phyloP scores from a whole-genome alignment of 2,888 invertebrate genomes.

The Cataglyphis rosenhaueri region DNA sequence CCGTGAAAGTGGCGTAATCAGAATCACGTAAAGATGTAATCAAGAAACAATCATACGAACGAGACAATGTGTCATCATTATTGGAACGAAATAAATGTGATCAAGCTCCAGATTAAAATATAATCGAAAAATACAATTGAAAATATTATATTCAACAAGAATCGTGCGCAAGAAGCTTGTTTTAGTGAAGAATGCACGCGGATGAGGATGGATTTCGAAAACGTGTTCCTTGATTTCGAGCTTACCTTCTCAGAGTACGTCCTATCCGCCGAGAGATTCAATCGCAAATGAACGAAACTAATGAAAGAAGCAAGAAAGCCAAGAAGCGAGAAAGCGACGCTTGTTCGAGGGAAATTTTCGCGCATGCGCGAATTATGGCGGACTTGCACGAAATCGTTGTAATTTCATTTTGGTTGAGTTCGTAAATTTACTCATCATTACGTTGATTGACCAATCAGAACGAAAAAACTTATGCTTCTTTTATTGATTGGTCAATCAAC shows the following conservation, averaged over 20 bases:
- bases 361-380: neutral
- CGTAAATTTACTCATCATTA: neutral
- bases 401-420: neutral
- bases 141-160: constrained; percentile 9
- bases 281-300: neutral
- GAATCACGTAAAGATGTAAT: constrained; percentile 70
- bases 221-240: neutral
- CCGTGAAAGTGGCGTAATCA: constrained; percentile 40
- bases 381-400: neutral
- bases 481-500: neutral
- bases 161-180: constrained; percentile 38
- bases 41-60: constrained; percentile 81
- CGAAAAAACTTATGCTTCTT: no score
- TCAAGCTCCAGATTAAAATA: neutral
- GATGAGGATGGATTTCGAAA: constrained; percentile 48
- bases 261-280: neutral
- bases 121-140: constrained; percentile 16
- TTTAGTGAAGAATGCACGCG: constrained; percentile 9
- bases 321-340: neutral
- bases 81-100: constrained; percentile 35
- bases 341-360: neutral
- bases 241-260: constrained; percentile 46
- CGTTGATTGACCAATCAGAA: neutral
- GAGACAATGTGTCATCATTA: constrained; percentile 80
- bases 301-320: neutral